These are phyloP conservation scores for Zonotrichia leucophrys DNA, from an alignment of 2,113 vertebrate species.

Conservation along the genomic window DNA sequence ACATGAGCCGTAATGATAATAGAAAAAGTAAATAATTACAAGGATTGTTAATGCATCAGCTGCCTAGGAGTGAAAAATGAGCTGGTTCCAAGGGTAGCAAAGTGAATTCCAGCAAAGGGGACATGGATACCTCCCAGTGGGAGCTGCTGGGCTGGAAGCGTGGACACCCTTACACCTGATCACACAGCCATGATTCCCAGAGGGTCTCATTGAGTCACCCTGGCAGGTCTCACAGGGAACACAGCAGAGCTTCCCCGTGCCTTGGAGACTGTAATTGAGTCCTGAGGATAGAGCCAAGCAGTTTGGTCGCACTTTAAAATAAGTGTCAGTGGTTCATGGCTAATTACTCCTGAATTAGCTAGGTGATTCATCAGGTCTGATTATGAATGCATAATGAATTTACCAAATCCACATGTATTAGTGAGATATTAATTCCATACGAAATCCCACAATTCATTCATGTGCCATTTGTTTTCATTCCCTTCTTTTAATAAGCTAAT, in stretches of 20 bases:
- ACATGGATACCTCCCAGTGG: rapidly evolving
- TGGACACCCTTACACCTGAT: neutral
- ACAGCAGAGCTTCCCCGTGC: neutral
- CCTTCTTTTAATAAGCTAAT: conserved; percentile 79
- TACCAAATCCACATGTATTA: conserved; percentile 76
- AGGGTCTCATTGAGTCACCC: neutral
- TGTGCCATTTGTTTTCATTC: conserved; percentile 81
- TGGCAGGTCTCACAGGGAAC: neutral
- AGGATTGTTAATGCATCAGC: neutral
- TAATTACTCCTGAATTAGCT: conserved; percentile 80
- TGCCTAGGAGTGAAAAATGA: neutral
- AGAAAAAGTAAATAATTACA: neutral
- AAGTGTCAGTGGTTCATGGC: conserved; percentile 74
- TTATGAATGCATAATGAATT: conserved; percentile 79
- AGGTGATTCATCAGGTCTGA: conserved; percentile 80
- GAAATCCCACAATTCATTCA: conserved; percentile 76
- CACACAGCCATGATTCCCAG: neutral
- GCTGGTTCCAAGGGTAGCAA: neutral
- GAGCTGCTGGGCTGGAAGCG: neutral
- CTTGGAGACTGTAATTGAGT: neutral
- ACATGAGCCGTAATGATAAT: rapidly evolving
- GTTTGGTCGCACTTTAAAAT: conserved; percentile 69
- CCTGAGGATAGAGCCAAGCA: conserved; percentile 58
- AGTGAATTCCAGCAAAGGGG: neutral
- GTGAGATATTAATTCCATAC: conserved; percentile 75